These are phyloP conservation scores for Lota lota DNA, from an alignment of 2,113 vertebrate genomes.

Conservation along the genomic window DNA sequence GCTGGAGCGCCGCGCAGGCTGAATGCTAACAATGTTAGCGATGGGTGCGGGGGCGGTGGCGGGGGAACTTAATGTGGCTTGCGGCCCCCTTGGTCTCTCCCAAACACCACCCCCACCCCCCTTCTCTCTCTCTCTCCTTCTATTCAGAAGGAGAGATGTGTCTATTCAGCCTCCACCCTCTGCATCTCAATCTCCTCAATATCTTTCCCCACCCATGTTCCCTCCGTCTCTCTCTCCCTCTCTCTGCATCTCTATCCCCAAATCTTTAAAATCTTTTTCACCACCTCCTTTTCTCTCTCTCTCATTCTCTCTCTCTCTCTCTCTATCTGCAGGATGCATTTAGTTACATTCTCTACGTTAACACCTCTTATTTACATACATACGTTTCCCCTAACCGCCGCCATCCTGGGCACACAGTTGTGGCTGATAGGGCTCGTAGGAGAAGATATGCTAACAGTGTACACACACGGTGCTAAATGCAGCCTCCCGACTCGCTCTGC, in stretches of 20 bases:
- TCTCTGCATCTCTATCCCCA: neutral
- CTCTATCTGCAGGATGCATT: too few species aligned
- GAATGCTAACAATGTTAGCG: conserved; percentile 59
- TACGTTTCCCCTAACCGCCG: too few species aligned
- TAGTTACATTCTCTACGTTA: too few species aligned
- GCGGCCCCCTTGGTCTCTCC: conserved; percentile 20
- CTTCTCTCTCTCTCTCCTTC: conserved; percentile 18
- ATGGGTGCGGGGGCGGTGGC: too few species aligned
- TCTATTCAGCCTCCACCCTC: neutral
- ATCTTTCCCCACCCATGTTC: too few species aligned
- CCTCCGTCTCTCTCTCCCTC: neutral
- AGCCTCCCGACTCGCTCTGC: neutral
- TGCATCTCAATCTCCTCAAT: too few species aligned
- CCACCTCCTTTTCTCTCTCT: too few species aligned
- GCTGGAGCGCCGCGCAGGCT: conserved; percentile 37
- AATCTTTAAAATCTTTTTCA: too few species aligned
- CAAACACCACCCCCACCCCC: conserved; percentile 11
- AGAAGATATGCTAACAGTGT: conserved; percentile 5
- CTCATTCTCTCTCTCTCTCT: too few species aligned
- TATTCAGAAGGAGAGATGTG: too few species aligned
- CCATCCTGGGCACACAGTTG: neutral
- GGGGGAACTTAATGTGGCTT: conserved; percentile 37
- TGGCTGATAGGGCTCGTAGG: conserved; percentile 22
- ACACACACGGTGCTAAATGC: neutral
- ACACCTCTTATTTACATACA: too few species aligned